phyloP scores from a whole-genome alignment of 2,113 vertebrate genomes.

The Maccullochella peelii region DNA sequence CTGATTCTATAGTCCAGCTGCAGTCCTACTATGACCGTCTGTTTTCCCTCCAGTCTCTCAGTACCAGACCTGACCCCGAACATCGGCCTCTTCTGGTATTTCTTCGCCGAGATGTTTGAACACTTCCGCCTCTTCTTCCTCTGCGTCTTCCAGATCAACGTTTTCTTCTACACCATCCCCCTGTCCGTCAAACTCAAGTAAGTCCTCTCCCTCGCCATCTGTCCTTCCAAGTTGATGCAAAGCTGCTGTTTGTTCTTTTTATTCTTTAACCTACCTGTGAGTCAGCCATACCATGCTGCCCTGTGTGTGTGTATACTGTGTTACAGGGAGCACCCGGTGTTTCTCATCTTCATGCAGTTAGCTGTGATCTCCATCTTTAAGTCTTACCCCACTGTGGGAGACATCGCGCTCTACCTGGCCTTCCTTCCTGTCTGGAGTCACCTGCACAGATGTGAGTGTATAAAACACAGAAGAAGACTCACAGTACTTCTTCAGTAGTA shows the following conservation, averaged over 20 bases:
- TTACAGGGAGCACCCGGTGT: conserved; percentile 94
- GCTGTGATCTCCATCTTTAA: conserved; percentile 98
- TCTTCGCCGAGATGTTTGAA: conserved; percentile 99
- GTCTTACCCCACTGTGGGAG: conserved; percentile 97
- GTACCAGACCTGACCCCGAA: conserved; percentile 98
- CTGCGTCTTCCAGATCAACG: conserved; percentile 98
- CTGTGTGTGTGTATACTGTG: background rate
- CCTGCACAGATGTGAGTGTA: conserved; percentile 93
- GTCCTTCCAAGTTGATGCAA: background rate
- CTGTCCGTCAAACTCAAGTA: conserved; percentile 97
- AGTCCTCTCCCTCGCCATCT: conserved; percentile 56
- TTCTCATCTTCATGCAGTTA: conserved; percentile 97
- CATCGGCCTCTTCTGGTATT: conserved; percentile 99
- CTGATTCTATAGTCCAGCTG: too few relatives aligned
- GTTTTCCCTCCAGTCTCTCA: conserved; percentile 87
- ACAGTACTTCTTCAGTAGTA: background rate
- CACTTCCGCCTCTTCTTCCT: conserved; percentile 98
- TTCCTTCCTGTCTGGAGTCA: conserved; percentile 96
- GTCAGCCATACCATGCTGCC: too few relatives aligned
- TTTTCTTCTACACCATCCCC: conserved; percentile 97
- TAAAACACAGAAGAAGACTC: background rate
- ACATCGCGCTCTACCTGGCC: conserved; percentile 94
- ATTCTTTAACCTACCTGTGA: background rate
- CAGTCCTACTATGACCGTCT: background rate
- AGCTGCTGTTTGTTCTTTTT: background rate